Percentiles rank a stretch among this genome's conserved stretches.
phyloP scores from a whole-genome alignment of 2,113 vertebrate genomes.

The Orthonyx spaldingii region DNA sequence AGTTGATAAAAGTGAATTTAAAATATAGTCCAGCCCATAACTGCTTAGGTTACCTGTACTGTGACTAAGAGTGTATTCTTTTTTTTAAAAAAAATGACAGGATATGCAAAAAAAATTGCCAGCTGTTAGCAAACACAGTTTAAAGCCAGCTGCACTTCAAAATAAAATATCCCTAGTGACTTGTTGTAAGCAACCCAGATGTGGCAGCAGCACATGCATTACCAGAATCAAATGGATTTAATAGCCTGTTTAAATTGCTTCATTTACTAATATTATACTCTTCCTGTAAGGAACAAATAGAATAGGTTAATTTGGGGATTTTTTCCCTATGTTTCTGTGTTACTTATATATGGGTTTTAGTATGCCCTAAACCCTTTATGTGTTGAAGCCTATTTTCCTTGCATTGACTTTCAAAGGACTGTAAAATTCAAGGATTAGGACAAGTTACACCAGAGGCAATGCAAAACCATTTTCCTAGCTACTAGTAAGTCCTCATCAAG shows the following conservation, averaged over 20 bases:
- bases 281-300: background rate
- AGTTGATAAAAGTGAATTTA: constrained; percentile 40
- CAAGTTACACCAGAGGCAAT: constrained; percentile 23
- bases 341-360: background rate
- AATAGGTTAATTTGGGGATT: background rate
- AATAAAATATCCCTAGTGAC: constrained; percentile 44
- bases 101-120: background rate
- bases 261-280: background rate
- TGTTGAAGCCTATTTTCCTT: constrained; percentile 32
- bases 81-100: background rate
- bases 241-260: background rate
- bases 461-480: background rate
- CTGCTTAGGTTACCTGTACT: background rate
- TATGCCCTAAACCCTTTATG: background rate
- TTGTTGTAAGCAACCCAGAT: constrained; percentile 30
- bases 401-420: constrained; percentile 41
- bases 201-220: background rate
- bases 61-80: background rate
- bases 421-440: constrained; percentile 54
- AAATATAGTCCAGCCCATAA: background rate
- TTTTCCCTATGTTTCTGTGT: background rate
- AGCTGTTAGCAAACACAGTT: constrained; percentile 45
- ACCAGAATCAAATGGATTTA: background rate
- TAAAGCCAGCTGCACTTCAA: constrained; percentile 22
- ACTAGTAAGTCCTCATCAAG: background rate